phyloP scores from a whole-genome alignment of 2,113 vertebrate species.

The Sterna hirundo region DNA sequence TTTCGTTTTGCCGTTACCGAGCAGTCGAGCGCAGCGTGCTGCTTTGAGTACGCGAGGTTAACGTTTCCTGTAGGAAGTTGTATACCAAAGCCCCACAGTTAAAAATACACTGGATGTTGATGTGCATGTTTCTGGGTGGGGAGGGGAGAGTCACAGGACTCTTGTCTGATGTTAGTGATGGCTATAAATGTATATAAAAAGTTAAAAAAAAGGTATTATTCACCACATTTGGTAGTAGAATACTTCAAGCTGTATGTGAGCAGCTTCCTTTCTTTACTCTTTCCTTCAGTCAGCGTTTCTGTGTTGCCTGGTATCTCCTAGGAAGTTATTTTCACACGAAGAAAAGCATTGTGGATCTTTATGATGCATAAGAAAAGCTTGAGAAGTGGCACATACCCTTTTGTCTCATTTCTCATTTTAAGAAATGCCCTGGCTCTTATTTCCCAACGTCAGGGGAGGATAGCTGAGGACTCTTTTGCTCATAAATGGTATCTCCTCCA shows the following conservation, averaged over 20 bases:
- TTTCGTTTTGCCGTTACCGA: background rate
- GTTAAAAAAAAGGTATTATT: background rate
- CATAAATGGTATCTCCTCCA: background rate
- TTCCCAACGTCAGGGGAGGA: background rate
- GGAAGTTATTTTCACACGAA: background rate
- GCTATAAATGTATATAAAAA: background rate
- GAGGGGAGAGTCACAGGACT: background rate
- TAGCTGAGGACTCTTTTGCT: background rate
- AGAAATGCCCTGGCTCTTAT: background rate
- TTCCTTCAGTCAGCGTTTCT: background rate
- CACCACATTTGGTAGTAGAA: background rate
- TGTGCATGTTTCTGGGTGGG: background rate
- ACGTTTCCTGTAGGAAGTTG: background rate
- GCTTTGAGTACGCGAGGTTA: background rate
- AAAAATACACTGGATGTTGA: background rate
- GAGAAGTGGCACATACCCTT: background rate
- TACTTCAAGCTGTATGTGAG: background rate
- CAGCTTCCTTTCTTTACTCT: background rate
- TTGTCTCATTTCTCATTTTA: background rate
- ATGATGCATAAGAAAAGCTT: background rate
- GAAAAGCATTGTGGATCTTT: background rate
- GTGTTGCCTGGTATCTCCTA: background rate
- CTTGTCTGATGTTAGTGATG: background rate
- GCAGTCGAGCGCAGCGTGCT: accelerated
- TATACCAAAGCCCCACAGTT: background rate